A percentile compares a stretch with the other conserved stretches of the same genome.
phyloP scores from a whole-genome alignment of 2,888 invertebrate genomes.

The Caenorhabditis sp. region DNA sequence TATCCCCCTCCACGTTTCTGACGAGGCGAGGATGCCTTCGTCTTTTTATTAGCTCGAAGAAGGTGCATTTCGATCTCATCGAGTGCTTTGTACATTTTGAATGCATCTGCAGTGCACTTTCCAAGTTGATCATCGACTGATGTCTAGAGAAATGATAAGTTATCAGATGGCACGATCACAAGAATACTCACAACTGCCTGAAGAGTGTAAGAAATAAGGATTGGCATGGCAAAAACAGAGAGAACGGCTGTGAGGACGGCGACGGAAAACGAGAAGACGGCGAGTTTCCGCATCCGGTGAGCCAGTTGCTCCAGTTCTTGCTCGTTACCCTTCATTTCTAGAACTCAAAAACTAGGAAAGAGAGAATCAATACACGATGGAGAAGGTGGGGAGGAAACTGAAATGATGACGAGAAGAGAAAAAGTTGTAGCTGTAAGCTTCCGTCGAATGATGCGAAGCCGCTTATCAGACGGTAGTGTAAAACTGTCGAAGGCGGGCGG shows the following conservation, averaged over 20 bases:
- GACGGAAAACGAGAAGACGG: conserved; percentile 55
- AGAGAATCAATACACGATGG: background rate
- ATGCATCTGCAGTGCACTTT: conserved; percentile 46
- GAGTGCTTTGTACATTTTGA: conserved; percentile 61
- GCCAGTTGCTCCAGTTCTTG: conserved; percentile 47
- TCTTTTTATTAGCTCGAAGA: conserved; percentile 20
- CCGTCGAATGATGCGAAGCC: conserved; percentile 35
- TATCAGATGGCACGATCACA: background rate
- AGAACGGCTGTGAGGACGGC: conserved; percentile 48
- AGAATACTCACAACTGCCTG: conserved; percentile 45
- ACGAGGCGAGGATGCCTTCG: background rate
- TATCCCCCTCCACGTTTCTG: conserved; percentile 39
- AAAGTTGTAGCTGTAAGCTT: background rate
- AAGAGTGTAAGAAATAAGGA: conserved; percentile 56
- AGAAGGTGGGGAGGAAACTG: background rate
- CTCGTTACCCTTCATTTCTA: conserved; percentile 46
- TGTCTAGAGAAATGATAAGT: conserved; percentile 23
- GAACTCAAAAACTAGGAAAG: background rate
- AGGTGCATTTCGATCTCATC: conserved; percentile 48
- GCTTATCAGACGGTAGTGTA: conserved; percentile 48
- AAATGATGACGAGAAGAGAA: conserved; percentile 3
- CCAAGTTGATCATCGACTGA: conserved; percentile 48
- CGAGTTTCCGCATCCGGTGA: conserved; percentile 49
- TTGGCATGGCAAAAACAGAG: conserved; percentile 49
- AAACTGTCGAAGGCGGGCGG: conserved; percentile 37